These are phyloP conservation scores for Fissipunctia ypsillon DNA, from an alignment of 2,888 invertebrate genomes.

Conservation along the genomic window DNA sequence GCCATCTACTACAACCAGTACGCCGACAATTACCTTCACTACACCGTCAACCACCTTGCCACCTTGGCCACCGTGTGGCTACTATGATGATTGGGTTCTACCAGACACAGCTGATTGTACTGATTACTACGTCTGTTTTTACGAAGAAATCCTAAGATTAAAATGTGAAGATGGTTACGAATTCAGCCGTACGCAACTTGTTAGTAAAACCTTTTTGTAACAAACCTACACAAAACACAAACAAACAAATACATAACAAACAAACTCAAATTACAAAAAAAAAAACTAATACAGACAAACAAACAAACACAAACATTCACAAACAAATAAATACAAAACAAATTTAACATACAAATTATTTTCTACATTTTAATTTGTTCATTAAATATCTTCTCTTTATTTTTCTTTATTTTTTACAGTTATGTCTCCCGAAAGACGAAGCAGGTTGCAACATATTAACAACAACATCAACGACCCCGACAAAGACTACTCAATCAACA, in stretches of 20 bases:
- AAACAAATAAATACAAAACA: not conserved
- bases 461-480: not conserved
- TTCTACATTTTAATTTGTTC: too few species aligned
- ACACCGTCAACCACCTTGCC: not conserved
- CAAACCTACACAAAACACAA: not conserved
- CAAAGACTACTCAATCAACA: not conserved
- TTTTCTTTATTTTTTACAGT: conserved; percentile 13
- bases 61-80: not conserved
- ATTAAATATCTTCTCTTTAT: too few species aligned
- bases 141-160: not conserved
- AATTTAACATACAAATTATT: too few species aligned
- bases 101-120: not conserved
- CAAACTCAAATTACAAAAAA: not conserved
- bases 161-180: not conserved
- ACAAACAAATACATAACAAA: not conserved
- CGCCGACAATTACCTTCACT: not conserved
- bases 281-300: not conserved
- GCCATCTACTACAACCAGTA: not conserved
- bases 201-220: not conserved
- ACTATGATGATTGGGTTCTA: conserved; percentile 5
- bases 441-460: conserved; percentile 6
- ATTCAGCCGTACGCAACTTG: not conserved
- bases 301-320: not conserved
- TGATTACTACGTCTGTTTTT: conserved; percentile 18
- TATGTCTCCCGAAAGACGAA: conserved; percentile 32